These are phyloP conservation scores for Rhinella marina DNA, from an alignment of 2,797 vertebrate species.

Conservation along the genomic window DNA sequence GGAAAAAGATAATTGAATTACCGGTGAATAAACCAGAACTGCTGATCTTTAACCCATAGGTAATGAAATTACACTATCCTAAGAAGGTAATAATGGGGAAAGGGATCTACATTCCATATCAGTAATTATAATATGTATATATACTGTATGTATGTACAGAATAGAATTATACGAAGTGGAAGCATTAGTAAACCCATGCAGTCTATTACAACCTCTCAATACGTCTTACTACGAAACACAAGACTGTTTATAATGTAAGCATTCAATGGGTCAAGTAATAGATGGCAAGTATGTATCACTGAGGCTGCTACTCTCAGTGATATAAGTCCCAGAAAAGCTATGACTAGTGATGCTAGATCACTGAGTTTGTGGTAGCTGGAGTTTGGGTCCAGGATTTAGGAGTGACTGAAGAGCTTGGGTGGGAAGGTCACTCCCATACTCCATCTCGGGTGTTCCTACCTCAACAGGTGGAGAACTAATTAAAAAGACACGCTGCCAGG, in stretches of 20 bases:
- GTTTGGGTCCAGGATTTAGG: no score
- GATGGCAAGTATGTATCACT: no score
- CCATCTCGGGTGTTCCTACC: no score
- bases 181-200: neutral
- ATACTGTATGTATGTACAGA: neutral
- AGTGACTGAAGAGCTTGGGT: no score
- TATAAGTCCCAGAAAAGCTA: no score
- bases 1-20: slow-evolving; percentile 12
- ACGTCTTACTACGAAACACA: neutral
- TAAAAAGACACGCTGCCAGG: no score
- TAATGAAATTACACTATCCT: slow-evolving; percentile 21
- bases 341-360: no score
- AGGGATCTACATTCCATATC: neutral
- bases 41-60: neutral
- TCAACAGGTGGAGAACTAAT: no score
- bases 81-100: slow-evolving; percentile 9
- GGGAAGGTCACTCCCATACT: no score
- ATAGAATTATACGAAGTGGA: neutral
- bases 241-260: neutral
- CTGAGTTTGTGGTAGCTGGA: no score
- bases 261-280: no score
- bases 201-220: neutral
- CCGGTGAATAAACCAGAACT: neutral
- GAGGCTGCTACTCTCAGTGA: no score
- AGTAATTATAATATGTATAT: neutral